A percentile compares a stretch with the other conserved stretches of the same genome.
Evolutionary conservation across 2,888 invertebrate species (phyloP).

Genomic region (Heliconius hortense): DNA sequence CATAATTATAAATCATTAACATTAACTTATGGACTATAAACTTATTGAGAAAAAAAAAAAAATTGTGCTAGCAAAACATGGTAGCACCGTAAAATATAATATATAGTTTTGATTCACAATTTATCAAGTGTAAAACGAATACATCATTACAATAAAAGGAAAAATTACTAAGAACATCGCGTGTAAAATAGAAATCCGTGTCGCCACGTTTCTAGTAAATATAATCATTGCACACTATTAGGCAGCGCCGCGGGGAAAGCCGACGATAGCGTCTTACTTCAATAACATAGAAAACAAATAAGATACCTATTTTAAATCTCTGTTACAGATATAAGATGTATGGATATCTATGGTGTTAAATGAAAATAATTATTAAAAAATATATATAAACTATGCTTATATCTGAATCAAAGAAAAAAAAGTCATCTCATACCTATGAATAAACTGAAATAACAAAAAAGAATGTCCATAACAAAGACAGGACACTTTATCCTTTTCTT

Average conservation of each 20-base stretch:
- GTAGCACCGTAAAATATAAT: constrained; percentile 69
- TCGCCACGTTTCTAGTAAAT: constrained; percentile 67
- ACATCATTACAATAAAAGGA: constrained; percentile 38
- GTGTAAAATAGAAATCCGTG: constrained; percentile 44
- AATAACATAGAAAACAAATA: background rate
- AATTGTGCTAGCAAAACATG: constrained; percentile 63
- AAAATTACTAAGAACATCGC: constrained; percentile 30
- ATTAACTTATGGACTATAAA: constrained; percentile 55
- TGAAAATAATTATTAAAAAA: background rate
- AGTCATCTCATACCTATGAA: background rate
- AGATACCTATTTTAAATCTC: background rate
- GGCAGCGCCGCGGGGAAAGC: constrained; percentile 7
- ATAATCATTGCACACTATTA: constrained; percentile 70
- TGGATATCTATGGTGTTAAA: background rate
- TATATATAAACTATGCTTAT: background rate
- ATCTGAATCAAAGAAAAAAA: constrained; percentile 12
- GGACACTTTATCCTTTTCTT: background rate
- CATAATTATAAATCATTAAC: constrained; percentile 48
- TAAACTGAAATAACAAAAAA: background rate
- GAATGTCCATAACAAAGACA: background rate
- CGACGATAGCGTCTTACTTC: constrained; percentile 3
- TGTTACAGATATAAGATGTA: constrained; percentile 8
- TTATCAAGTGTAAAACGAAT: constrained; percentile 46
- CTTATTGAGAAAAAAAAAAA: constrained; percentile 52
- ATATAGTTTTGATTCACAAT: constrained; percentile 69